Conservation (phyloP, 1,140 invertebrate genomes). For the Drosophila mojavensis region DNA sequence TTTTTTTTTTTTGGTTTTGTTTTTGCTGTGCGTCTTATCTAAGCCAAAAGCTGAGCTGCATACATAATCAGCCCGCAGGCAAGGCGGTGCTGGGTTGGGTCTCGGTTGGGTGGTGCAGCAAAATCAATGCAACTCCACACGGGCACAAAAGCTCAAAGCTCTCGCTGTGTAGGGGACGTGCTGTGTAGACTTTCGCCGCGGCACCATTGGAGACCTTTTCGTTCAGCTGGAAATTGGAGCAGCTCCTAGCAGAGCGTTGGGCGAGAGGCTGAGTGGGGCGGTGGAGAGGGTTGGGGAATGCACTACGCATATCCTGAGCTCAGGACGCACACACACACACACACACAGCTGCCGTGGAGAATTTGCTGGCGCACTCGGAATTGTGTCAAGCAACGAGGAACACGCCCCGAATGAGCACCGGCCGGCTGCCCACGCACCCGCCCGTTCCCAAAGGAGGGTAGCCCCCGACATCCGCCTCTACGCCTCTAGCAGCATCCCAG, state of each 20-base stretch:
- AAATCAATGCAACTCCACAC: conserved; percentile 59
- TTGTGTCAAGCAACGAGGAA: conserved; percentile 11
- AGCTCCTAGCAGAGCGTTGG: neutral
- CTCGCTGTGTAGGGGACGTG: conserved; percentile 10
- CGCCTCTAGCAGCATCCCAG: neutral
- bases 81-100: neutral
- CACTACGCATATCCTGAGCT: conserved; percentile 1
- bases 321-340: conserved; percentile 1
- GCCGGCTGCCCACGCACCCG: neutral
- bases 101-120: conserved; percentile 8
- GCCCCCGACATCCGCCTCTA: neutral
- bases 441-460: neutral
- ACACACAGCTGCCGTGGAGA: neutral
- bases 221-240: neutral
- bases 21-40: conserved; percentile 27
- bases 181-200: conserved; percentile 18
- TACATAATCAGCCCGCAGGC: conserved; percentile 46
- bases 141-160: conserved; percentile 7
- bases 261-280: neutral
- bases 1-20: too few species aligned
- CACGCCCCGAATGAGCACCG: conserved; percentile 7
- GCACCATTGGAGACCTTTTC: neutral
- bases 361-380: conserved; percentile 2
- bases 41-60: conserved; percentile 46
- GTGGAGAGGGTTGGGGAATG: neutral